These are phyloP conservation scores for Haemorhous mexicanus DNA, from an alignment of 2,113 vertebrate genomes.

Conservation along the genomic window DNA sequence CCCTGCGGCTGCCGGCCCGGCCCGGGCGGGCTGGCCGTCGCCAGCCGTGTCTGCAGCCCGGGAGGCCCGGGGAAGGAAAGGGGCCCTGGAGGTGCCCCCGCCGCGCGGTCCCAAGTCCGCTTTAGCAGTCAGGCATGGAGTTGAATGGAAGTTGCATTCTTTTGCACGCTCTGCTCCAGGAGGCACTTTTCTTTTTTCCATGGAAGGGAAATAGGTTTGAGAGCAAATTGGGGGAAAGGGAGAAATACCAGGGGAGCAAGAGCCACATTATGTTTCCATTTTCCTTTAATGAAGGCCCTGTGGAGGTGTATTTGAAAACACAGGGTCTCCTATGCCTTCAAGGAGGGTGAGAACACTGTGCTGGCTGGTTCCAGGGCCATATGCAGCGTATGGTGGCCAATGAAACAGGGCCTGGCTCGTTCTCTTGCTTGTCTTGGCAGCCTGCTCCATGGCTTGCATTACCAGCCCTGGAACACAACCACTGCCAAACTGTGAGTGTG, in stretches of 20 bases:
- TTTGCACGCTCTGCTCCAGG: constrained; percentile 47
- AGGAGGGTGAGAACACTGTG: constrained; percentile 81
- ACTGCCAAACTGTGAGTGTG: constrained; percentile 74
- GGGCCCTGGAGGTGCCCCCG: not conserved
- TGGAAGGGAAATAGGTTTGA: constrained; percentile 64
- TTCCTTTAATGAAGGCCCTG: constrained; percentile 80
- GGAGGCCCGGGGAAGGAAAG: not conserved
- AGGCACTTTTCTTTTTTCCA: constrained; percentile 63
- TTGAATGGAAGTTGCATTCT: constrained; percentile 69
- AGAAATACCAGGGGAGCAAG: constrained; percentile 63
- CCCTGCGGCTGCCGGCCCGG: not conserved
- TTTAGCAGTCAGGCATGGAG: constrained; percentile 52
- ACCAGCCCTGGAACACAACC: constrained; percentile 79
- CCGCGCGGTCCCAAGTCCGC: constrained; percentile 36
- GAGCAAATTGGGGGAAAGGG: constrained; percentile 65
- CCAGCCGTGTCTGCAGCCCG: not conserved
- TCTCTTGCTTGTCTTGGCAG: constrained; percentile 83
- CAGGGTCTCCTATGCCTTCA: constrained; percentile 82
- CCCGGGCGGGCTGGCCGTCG: not conserved
- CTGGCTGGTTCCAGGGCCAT: constrained; percentile 79
- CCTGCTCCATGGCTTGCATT: constrained; percentile 76
- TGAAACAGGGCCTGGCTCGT: constrained; percentile 78
- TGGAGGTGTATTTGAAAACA: constrained; percentile 84
- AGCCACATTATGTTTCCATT: constrained; percentile 77
- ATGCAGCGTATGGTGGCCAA: constrained; percentile 80